Base-by-base conservation (phyloP, 2,797 vertebrate genomes). In the Clarias fuscus region DNA sequence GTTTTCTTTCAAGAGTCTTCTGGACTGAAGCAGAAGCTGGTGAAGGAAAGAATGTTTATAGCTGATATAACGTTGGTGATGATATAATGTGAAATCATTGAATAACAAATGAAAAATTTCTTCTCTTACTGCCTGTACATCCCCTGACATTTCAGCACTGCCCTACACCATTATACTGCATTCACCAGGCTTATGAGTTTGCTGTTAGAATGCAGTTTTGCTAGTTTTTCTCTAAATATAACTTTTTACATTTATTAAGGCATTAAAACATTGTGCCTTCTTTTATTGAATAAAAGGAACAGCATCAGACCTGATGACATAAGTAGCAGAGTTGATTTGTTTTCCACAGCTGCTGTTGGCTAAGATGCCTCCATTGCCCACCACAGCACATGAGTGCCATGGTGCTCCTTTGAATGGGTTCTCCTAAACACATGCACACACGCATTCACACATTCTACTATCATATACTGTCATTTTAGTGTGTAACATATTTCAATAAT, bases 321-420 rank as follows among this genome's bases (percentile, higher is more conserved):
- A 97, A 86, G 98, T 94, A 2, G 97, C 95, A 20, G 94, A 94
- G 91, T 99, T 96, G 0, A 99, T 99, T 90, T 89, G 95, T 18
- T 94, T 91, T 87, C 98, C 98, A 4, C 98, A 99, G 90, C 92
- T 93, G 89, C 97, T 98, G 81, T 96, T 95, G 84, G 90, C 91
- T 90, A 99, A 92, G 87, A 99, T 97, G 7, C 97, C 98, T 33
- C 97, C 97, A 2, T 98, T 98, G 83, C 98, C 98, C 80, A 99
- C 97, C 59, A 99, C 97, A 0, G 97, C 96, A 88, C 98, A 99
- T 0, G 96, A 95, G 86, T 96, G 92, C 91, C 94, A 96, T 30
- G 95, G 88, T 27, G 92, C 91, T 82, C 93, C 95, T 61, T 88
- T 40, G 86, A 96, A 95, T 0, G 94, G 95, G 84, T 90, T 88